Base-by-base conservation (phyloP, 2,888 invertebrate species). In the Parnassius glacialis region DNA sequence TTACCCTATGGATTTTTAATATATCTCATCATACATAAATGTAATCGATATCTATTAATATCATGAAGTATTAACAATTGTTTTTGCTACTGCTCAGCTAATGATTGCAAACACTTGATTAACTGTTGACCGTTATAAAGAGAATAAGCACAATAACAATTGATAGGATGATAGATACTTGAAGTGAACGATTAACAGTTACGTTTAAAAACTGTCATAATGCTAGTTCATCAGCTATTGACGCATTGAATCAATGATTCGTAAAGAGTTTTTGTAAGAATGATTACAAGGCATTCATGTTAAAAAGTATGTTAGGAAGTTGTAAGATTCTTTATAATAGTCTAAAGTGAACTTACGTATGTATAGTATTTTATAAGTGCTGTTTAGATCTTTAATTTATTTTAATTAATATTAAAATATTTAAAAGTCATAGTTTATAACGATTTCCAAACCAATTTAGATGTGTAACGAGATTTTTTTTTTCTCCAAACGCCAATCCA, bases 21-120 rank as follows among this genome's bases (percentile, higher is more conserved):
- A 53, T 50, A 34, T 34, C 11, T 13, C 20, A 20, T 20, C 2
- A n/a, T 58, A 34, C 48, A 25, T 41, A 44, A 59, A 52, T 61
- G 13, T 59, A 3, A 43, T 47, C 25, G 47, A 52, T 52, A 42
- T n/a, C 55, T 50, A 59, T 56, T 44, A n/a, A 64, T 56, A 68
- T 12, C 20, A 9, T 60, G 63, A 57, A 58, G 7, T 48, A 55
- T 68, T 65, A 70, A 66, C 67, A 65, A 73, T 70, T 67, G 65
- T 67, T 70, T 67, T 64, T 67, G 67, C 67, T 59, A 57, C 47
- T 42, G 50, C 20, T 43, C 34, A 59, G 44, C 25, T 45, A 55
- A 62, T 55, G 59, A 62, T 61, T 62, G 53, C 56, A 47, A 51
- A 59, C 58, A 53, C n/a, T 50, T 57, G 57, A 48, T 64, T 64